Evolutionary conservation across 2,113 vertebrate genomes (phyloP), one percentile per base, ranked within the genome.

Genomic region (Polypterus bichir): DNA sequence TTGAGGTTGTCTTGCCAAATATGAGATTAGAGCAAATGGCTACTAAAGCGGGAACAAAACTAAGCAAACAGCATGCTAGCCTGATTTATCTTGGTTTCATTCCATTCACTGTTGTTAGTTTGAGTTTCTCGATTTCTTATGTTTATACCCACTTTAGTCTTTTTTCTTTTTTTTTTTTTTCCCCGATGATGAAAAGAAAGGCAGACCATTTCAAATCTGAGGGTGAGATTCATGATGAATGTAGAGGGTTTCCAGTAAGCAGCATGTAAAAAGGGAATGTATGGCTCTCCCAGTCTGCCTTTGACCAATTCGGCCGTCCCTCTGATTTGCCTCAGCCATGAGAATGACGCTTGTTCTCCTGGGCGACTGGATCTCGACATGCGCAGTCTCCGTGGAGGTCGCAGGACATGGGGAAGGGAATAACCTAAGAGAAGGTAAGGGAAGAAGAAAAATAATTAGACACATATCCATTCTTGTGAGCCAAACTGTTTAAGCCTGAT

Each of bases 381-480:
- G 95, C 91, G 69, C 96, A 99, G 59, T 97, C 93, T 63, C 85
- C 84, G 71, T 89, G 85, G 11, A 91, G 77, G 74, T 99, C 91
- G 70, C 96, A 99, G 65, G 91, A 93, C 87, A 92, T 91, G 53
- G 94, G 94, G 69, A 99, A 99, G 0, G 93, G 94, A 57, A 91
- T 93, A 72, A 99, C 94, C 96, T 98, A 65, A 5, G 69, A 48
- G 59, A 64, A 54, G n/a, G 73, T 27, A 27, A 27, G 27, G 27
- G 27, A 27, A 27, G 27, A 27, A 27, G 27, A 27, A 27, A 27
- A 27, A 27, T 27, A 27, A 27, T 27, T 27, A 27, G 27, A 27
- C 27, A 27, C 27, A 27, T 27, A 27, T 27, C 27, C 27, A 27
- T 27, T 27, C 27, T 27, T 27, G 1, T 27, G 27, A 2, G 27